A percentile compares a stretch with the other conserved stretches of the same genome.
phyloP scores from a whole-genome alignment of 2,888 invertebrate genomes.

The Diplazon laetatorius region DNA sequence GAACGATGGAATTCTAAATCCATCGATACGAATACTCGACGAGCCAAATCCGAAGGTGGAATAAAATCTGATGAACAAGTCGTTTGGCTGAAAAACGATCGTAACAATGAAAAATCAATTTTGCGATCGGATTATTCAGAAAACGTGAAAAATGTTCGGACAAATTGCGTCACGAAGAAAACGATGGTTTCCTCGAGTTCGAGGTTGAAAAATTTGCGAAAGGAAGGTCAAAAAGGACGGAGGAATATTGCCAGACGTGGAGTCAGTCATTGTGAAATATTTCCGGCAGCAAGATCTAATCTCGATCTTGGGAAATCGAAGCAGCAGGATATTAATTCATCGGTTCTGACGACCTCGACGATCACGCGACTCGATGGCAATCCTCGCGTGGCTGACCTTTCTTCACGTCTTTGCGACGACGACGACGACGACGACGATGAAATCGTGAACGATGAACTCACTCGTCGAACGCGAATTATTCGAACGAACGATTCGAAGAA shows the following conservation, averaged over 20 bases:
- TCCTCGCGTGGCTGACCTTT: neutral
- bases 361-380: neutral
- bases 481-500: slow-evolving; percentile 4
- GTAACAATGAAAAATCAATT: neutral
- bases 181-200: neutral
- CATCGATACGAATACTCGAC: neutral
- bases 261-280: neutral
- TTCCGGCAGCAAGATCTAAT: neutral
- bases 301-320: neutral
- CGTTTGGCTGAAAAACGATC: neutral
- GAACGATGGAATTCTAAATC: neutral
- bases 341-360: neutral
- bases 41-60: slow-evolving; percentile 22
- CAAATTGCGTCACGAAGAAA: neutral
- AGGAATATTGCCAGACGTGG: neutral
- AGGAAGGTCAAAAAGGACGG: neutral
- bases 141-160: neutral
- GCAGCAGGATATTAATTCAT: neutral
- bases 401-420: slow-evolving; percentile 5
- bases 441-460: slow-evolving; percentile 25
- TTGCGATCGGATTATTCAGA: neutral
- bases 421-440: slow-evolving; percentile 23
- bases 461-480: slow-evolving; percentile 51
- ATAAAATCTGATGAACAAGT: neutral
- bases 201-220: neutral